phyloP scores from a whole-genome alignment of 2,888 invertebrate species.

The Noctua janthe region DNA sequence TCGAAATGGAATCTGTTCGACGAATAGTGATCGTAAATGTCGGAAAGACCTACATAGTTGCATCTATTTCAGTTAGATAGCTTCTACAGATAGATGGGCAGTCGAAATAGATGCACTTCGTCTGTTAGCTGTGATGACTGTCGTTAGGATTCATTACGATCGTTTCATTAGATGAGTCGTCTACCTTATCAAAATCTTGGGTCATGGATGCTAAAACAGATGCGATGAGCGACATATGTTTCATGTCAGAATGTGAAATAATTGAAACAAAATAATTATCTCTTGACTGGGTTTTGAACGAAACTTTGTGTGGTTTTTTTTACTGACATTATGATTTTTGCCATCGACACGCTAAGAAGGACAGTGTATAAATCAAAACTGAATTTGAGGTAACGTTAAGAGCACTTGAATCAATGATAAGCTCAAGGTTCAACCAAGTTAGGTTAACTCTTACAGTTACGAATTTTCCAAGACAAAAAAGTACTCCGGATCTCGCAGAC shows the following conservation, averaged over 20 bases:
- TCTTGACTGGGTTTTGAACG: not conserved
- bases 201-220: not conserved
- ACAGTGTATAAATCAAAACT: not conserved
- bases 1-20: slow-evolving; percentile 41
- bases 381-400: not conserved
- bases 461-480: slow-evolving; percentile 21
- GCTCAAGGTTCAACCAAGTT: not conserved
- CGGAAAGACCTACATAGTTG: slow-evolving; percentile 52
- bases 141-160: slow-evolving; percentile 47
- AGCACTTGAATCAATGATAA: not conserved
- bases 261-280: not conserved
- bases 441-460: not conserved
- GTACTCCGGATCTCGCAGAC: slow-evolving; percentile 13
- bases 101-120: slow-evolving; percentile 52
- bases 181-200: slow-evolving; percentile 28
- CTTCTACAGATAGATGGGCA: slow-evolving; percentile 44
- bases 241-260: not conserved
- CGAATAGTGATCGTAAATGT: slow-evolving; percentile 55
- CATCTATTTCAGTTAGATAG: slow-evolving; percentile 48
- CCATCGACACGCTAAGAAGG: not conserved
- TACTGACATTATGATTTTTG: not conserved
- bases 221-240: slow-evolving; percentile 5
- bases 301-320: not conserved
- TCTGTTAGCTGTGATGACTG: slow-evolving; percentile 57
- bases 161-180: slow-evolving; percentile 35